These are phyloP conservation scores for Atrina japonica DNA, from an alignment of 2,888 invertebrate genomes.

Conservation along the genomic window DNA sequence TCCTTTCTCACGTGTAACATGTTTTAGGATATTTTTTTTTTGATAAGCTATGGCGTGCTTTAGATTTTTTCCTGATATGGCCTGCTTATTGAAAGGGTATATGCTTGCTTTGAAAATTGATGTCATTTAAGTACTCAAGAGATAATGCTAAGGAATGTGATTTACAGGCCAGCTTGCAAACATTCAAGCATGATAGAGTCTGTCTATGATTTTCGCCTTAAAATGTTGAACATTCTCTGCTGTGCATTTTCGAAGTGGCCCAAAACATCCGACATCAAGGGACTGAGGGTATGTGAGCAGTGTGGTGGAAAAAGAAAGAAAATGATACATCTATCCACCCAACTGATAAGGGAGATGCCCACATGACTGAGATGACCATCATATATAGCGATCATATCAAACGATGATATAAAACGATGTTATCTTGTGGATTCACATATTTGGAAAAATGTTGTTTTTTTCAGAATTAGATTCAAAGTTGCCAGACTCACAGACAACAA, in stretches of 20 bases:
- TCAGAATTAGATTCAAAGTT: constrained; percentile 35
- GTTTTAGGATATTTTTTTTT: no score
- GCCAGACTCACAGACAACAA: constrained; percentile 29
- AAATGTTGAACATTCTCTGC: no score
- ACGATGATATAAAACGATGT: constrained; percentile 22
- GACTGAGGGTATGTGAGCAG: constrained; percentile 36
- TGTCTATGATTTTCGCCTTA: constrained; percentile 29
- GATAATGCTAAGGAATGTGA: constrained; percentile 29
- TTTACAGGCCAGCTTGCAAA: constrained; percentile 36
- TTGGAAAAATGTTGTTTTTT: no score
- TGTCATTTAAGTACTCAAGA: constrained; percentile 22
- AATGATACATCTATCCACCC: constrained; percentile 36
- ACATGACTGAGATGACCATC: constrained; percentile 48
- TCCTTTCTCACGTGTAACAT: no score
- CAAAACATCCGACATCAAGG: constrained; percentile 41
- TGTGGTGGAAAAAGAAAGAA: constrained; percentile 50
- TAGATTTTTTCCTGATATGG: no score
- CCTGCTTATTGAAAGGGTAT: constrained; percentile 24
- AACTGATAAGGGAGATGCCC: constrained; percentile 33
- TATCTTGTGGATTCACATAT: constrained; percentile 28
- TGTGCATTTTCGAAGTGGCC: no score
- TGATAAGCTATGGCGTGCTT: no score
- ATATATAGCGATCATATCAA: constrained; percentile 23
- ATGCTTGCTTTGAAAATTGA: constrained; percentile 32
- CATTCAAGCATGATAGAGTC: constrained; percentile 26